Conservation (phyloP, 1,140 invertebrate genomes). For the Thalassaphorura encarpata region DNA sequence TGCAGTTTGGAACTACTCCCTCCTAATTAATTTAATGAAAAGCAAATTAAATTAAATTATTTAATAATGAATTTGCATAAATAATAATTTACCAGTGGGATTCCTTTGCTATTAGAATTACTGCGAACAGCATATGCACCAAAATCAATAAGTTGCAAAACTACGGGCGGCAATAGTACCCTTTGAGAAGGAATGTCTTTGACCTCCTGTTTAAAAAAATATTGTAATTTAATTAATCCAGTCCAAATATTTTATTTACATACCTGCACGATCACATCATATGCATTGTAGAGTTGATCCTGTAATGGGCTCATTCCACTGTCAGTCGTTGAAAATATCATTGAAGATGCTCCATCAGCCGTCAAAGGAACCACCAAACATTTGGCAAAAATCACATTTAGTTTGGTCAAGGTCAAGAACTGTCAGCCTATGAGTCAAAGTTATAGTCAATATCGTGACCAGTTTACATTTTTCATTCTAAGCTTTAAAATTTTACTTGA, state of each 20-base stretch:
- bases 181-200: constrained; percentile 12
- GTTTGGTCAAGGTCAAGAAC: constrained; percentile 21
- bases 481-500: constrained; percentile 35
- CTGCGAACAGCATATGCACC: constrained; percentile 26
- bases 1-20: constrained; percentile 28
- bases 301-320: constrained; percentile 31
- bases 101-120: constrained; percentile 18
- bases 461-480: constrained; percentile 3
- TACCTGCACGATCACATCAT: constrained; percentile 25
- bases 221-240: too few species aligned
- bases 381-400: constrained; percentile 23
- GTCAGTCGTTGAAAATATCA: constrained; percentile 28
- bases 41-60: neutral
- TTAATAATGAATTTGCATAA: neutral
- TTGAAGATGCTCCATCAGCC: constrained; percentile 27
- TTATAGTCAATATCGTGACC: constrained; percentile 1
- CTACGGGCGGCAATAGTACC: constrained; percentile 16
- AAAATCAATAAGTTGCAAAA: constrained; percentile 27
- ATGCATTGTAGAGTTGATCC: constrained; percentile 28
- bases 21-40: constrained; percentile 11
- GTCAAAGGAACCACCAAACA: constrained; percentile 26
- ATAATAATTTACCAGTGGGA: constrained; percentile 15
- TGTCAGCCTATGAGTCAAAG: constrained; percentile 13
- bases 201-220: constrained; percentile 17
- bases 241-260: neutral